These are phyloP conservation scores for Phengaris arion DNA, from an alignment of 2,888 invertebrate species.

Conservation along the genomic window DNA sequence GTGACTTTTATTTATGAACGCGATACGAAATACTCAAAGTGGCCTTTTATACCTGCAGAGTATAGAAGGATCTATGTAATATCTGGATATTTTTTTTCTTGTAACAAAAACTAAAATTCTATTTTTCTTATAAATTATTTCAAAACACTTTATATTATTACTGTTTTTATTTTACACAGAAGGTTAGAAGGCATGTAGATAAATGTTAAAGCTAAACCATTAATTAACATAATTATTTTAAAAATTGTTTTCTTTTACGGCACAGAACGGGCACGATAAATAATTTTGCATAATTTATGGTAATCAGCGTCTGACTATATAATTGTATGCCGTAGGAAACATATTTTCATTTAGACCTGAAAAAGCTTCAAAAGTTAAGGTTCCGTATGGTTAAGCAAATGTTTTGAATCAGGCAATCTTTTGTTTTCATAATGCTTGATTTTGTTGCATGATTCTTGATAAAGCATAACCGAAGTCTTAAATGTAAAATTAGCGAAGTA, in stretches of 20 bases:
- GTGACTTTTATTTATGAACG: too few species aligned
- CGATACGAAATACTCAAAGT: too few species aligned
- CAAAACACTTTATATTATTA: too few species aligned
- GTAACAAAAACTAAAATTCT: too few species aligned
- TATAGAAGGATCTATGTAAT: too few species aligned
- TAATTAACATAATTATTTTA: conserved; percentile 10
- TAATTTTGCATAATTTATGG: conserved; percentile 12
- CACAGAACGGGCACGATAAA: not conserved
- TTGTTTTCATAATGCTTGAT: too few species aligned
- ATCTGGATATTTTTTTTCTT: too few species aligned
- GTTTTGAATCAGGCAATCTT: not conserved
- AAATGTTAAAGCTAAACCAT: conserved; percentile 5
- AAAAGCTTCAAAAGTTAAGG: not conserved
- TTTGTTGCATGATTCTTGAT: too few species aligned
- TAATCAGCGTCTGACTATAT: conserved; percentile 8
- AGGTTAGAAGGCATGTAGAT: not conserved
- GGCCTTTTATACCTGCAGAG: too few species aligned
- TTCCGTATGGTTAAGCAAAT: not conserved
- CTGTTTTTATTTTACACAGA: not conserved
- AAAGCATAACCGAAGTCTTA: too few species aligned
- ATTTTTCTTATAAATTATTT: too few species aligned
- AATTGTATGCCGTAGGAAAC: conserved; percentile 8
- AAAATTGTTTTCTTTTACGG: conserved; percentile 8
- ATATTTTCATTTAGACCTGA: not conserved
- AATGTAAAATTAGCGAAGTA: too few species aligned